These are phyloP conservation scores for Xyrichtys novacula DNA, from an alignment of 2,797 vertebrate species.

Conservation along the genomic window DNA sequence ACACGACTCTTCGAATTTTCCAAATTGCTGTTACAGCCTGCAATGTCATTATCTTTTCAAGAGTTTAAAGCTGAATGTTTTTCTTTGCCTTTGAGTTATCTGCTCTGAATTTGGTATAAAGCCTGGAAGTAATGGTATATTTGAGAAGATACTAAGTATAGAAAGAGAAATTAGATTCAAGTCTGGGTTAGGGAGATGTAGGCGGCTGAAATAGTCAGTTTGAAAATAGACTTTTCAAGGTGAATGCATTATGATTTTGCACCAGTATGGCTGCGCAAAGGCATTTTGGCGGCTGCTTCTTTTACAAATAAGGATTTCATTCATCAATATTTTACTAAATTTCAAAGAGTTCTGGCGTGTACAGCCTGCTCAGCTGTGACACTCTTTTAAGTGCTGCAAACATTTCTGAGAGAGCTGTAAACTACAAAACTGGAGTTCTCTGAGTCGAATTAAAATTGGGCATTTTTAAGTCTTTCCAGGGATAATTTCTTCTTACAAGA, in stretches of 20 bases:
- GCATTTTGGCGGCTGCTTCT: no score
- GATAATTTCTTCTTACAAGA: neutral
- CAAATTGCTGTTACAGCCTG: conserved; percentile 12
- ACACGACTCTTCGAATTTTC: neutral
- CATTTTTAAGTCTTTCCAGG: neutral
- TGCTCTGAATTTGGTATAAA: neutral
- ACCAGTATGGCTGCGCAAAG: neutral
- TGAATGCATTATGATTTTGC: neutral
- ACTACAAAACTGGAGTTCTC: neutral
- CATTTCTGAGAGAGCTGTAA: neutral
- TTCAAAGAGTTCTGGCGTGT: neutral
- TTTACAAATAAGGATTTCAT: no score
- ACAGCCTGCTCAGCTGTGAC: neutral
- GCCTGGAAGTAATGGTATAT: neutral
- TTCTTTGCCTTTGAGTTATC: neutral
- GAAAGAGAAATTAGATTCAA: neutral
- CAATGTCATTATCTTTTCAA: neutral
- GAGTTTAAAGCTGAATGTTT: neutral
- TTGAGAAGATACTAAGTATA: neutral
- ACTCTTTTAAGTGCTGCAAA: neutral
- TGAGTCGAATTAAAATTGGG: neutral
- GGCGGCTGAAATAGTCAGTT: neutral
- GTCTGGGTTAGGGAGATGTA: neutral
- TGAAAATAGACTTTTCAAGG: neutral
- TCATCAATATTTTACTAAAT: neutral